These are phyloP conservation scores for Actinemys pallida DNA, from an alignment of 2,113 vertebrate genomes.

Conservation along the genomic window DNA sequence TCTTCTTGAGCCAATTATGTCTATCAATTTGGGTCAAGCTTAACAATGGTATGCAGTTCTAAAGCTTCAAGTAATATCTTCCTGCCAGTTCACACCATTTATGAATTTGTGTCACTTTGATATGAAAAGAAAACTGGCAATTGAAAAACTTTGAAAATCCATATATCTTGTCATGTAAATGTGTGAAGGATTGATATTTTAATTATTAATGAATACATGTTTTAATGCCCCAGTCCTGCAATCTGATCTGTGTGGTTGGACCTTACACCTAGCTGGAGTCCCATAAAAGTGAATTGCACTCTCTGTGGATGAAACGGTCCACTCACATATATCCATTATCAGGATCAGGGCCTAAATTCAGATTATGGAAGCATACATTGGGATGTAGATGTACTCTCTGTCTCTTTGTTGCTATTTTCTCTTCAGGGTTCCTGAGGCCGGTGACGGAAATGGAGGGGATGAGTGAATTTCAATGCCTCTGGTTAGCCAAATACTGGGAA, in stretches of 20 bases:
- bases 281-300: not conserved
- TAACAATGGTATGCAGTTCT: not conserved
- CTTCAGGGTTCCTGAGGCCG: not conserved
- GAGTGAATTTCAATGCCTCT: not conserved
- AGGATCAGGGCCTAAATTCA: not conserved
- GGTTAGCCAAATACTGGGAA: not conserved
- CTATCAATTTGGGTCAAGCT: not conserved
- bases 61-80: not conserved
- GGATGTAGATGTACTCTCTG: not conserved
- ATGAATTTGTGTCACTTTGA: not conserved
- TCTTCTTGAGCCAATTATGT: not conserved
- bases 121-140: not conserved
- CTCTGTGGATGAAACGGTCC: not conserved
- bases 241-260: not conserved
- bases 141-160: not conserved
- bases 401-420: not conserved
- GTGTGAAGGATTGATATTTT: too few relatives aligned
- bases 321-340: not conserved
- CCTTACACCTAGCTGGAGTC: accelerated
- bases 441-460: not conserved
- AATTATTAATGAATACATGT: too few relatives aligned
- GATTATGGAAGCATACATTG: not conserved
- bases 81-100: not conserved
- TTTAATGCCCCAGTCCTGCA: not conserved
- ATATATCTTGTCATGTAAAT: not conserved